These are phyloP conservation scores for Oostethus manadensis DNA, from an alignment of 2,113 vertebrate genomes.

Conservation along the genomic window DNA sequence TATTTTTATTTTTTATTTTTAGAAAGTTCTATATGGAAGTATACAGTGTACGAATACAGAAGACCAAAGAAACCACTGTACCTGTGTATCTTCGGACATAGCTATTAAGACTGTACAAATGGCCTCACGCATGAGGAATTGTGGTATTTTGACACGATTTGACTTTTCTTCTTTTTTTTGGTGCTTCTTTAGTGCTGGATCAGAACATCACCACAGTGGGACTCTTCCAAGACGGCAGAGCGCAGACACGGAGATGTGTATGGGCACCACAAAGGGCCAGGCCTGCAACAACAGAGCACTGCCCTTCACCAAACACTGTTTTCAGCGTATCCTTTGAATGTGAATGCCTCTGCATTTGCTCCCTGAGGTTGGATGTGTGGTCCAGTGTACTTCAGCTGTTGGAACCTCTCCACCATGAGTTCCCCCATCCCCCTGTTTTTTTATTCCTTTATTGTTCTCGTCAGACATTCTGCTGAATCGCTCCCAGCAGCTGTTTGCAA, in stretches of 20 bases:
- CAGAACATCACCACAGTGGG: conserved; percentile 64
- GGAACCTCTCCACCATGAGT: background rate
- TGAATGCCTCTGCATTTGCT: background rate
- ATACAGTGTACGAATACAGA: background rate
- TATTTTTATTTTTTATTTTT: too few relatives aligned
- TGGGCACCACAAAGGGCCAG: conserved; percentile 83
- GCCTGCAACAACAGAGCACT: conserved; percentile 85
- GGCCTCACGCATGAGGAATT: background rate
- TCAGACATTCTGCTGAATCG: conserved; percentile 94
- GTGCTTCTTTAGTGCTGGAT: conserved; percentile 24
- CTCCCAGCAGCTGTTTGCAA: conserved; percentile 98
- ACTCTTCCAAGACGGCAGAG: conserved; percentile 71
- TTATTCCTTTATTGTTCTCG: conserved; percentile 72
- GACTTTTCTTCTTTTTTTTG: background rate
- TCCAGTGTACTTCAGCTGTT: background rate
- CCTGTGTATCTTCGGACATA: too few relatives aligned
- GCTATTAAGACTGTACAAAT: background rate
- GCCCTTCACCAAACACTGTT: conserved; percentile 95
- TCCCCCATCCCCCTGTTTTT: background rate
- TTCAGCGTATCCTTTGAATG: conserved; percentile 90
- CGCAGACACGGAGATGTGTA: conserved; percentile 76
- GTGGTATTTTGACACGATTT: background rate
- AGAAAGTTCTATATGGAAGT: background rate
- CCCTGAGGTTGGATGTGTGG: background rate
- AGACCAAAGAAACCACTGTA: too few relatives aligned